phyloP scores from a whole-genome alignment of 2,113 vertebrate genomes.

The Vulpes ferrilata region DNA sequence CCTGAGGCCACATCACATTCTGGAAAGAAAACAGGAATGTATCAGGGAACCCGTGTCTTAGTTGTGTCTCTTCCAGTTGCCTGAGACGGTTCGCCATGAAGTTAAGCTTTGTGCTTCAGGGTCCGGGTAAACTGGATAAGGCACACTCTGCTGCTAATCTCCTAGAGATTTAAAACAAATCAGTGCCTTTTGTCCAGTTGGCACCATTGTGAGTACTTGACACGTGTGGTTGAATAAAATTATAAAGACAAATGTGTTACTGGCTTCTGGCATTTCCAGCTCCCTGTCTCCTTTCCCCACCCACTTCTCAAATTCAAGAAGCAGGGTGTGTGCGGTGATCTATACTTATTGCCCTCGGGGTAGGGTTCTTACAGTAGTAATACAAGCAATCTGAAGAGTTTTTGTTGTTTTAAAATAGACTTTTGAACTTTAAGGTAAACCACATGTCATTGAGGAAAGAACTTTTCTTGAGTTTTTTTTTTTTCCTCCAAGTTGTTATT shows the following conservation, averaged over 20 bases:
- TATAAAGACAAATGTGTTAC: background rate
- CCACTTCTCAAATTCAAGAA: background rate
- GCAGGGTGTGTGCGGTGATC: fast-evolving
- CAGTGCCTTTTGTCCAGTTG: background rate
- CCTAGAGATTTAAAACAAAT: background rate
- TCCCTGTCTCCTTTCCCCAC: background rate
- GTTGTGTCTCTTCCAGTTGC: background rate
- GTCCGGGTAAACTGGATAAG: background rate
- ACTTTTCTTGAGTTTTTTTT: background rate
- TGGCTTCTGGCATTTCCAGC: background rate
- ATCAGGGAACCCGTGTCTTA: background rate
- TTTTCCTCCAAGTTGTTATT: background rate
- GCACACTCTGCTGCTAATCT: background rate
- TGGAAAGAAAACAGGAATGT: background rate
- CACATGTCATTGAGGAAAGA: background rate
- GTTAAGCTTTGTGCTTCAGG: background rate
- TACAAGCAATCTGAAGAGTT: background rate
- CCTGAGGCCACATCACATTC: background rate
- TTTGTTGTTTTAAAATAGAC: background rate
- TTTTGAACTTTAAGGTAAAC: background rate
- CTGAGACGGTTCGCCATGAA: background rate
- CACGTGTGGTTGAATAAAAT: background rate
- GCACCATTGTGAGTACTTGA: background rate
- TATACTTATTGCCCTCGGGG: background rate
- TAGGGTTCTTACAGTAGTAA: background rate